phyloP scores from a whole-genome alignment of 1,140 invertebrate species.

The Chymomyza costata region DNA sequence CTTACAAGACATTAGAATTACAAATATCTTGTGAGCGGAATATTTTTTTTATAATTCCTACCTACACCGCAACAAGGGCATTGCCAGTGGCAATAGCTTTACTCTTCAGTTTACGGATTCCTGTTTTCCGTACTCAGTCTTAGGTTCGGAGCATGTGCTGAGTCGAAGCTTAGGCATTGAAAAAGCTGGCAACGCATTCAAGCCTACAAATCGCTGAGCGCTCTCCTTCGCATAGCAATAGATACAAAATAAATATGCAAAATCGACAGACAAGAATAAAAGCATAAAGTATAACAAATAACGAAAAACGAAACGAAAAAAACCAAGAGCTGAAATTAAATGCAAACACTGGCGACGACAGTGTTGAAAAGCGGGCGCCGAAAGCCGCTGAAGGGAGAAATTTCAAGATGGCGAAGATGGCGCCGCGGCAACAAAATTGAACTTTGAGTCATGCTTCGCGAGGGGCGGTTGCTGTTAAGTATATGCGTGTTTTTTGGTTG shows the following conservation, averaged over 20 bases:
- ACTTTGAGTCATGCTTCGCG: slow-evolving; percentile 31
- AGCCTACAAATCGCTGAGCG: slow-evolving; percentile 34
- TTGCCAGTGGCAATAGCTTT: slow-evolving; percentile 20
- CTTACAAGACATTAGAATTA: slow-evolving; percentile 63
- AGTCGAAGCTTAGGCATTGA: slow-evolving; percentile 19
- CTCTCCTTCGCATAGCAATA: slow-evolving; percentile 30
- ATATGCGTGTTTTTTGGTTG: not conserved
- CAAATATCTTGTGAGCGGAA: slow-evolving; percentile 47
- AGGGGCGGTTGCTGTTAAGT: too few species aligned
- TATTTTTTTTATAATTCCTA: not conserved
- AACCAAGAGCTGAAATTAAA: slow-evolving; percentile 55
- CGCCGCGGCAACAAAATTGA: slow-evolving; percentile 51
- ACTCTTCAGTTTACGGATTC: not conserved
- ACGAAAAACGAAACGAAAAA: not conserved
- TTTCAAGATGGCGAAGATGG: slow-evolving; percentile 1
- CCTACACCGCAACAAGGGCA: not conserved
- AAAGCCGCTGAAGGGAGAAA: too few species aligned
- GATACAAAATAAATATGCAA: slow-evolving; percentile 68
- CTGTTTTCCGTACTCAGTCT: not conserved
- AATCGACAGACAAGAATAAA: slow-evolving; percentile 20
- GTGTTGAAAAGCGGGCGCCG: too few species aligned
- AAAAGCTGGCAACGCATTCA: slow-evolving; percentile 39
- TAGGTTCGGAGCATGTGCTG: not conserved
- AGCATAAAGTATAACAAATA: not conserved
- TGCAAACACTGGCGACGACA: slow-evolving; percentile 51